phyloP scores from a whole-genome alignment of 2,797 vertebrate species.

The Lates japonicus region DNA sequence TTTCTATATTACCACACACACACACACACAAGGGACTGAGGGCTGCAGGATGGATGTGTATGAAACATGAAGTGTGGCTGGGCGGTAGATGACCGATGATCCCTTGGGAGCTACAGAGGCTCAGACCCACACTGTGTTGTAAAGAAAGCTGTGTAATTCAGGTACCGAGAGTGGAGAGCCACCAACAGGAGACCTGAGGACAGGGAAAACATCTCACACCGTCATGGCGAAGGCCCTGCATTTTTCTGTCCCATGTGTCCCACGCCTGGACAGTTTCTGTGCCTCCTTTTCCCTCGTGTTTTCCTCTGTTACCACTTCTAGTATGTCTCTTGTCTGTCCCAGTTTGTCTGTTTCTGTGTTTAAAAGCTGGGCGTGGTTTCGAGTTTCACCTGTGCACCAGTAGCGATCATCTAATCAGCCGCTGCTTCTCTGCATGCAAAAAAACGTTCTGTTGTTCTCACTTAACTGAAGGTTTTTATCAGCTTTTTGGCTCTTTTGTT shows the following conservation, averaged over 20 bases:
- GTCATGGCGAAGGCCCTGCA: neutral
- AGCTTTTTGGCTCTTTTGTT: no score
- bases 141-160: slow-evolving; percentile 32
- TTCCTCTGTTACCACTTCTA: no score
- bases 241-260: neutral
- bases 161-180: slow-evolving; percentile 4
- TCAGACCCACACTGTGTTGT: slow-evolving; percentile 19
- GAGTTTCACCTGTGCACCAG: no score
- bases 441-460: no score
- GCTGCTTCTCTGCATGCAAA: no score
- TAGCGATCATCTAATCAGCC: no score
- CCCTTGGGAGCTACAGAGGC: slow-evolving; percentile 40
- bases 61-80: slow-evolving; percentile 29
- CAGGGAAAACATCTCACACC: neutral
- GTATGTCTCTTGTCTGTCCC: no score
- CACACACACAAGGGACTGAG: neutral
- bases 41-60: slow-evolving; percentile 28
- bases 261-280: neutral
- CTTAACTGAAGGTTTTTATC: no score
- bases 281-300: no score
- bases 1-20: slow-evolving; percentile 24
- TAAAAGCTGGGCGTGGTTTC: no score
- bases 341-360: no score
- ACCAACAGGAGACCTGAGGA: neutral
- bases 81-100: slow-evolving; percentile 66